Conservation (phyloP, 2,113 vertebrate genomes). For the Microcebus lehilahytsara region DNA sequence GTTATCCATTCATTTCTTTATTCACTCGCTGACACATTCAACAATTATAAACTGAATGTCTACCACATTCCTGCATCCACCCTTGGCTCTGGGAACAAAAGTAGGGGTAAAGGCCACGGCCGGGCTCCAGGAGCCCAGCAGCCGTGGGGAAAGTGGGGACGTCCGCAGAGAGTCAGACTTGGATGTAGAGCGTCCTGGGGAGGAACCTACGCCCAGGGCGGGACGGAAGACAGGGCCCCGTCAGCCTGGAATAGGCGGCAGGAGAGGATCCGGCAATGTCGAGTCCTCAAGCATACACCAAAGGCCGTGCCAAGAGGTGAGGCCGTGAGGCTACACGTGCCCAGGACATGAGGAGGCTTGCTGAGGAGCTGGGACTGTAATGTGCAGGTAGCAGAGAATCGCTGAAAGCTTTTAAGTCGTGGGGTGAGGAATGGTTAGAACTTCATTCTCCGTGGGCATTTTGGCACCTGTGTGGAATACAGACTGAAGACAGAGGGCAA, state of each 20-base stretch:
- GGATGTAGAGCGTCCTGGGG: rapidly evolving
- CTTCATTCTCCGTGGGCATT: not conserved
- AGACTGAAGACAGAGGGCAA: not conserved
- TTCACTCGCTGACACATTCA: not conserved
- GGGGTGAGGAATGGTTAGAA: rapidly evolving
- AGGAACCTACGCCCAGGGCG: rapidly evolving
- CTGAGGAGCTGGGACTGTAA: too few relatives aligned
- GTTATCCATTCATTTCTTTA: not conserved
- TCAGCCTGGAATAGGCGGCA: not conserved
- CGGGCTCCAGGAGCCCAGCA: not conserved
- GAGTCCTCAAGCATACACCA: not conserved
- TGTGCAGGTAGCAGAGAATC: not conserved
- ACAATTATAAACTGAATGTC: too few relatives aligned
- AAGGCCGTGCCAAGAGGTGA: not conserved
- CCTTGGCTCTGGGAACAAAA: not conserved
- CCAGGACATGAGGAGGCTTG: rapidly evolving
- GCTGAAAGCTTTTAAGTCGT: not conserved
- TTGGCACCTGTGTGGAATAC: not conserved
- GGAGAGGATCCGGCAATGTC: too few relatives aligned
- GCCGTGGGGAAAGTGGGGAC: not conserved
- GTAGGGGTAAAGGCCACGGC: not conserved
- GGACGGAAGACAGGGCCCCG: rapidly evolving
- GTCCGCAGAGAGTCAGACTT: not conserved
- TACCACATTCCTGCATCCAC: too few relatives aligned
- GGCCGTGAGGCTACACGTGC: too few relatives aligned